phyloP scores from a whole-genome alignment of 2,888 invertebrate species.

The Chorisops tibialis region DNA sequence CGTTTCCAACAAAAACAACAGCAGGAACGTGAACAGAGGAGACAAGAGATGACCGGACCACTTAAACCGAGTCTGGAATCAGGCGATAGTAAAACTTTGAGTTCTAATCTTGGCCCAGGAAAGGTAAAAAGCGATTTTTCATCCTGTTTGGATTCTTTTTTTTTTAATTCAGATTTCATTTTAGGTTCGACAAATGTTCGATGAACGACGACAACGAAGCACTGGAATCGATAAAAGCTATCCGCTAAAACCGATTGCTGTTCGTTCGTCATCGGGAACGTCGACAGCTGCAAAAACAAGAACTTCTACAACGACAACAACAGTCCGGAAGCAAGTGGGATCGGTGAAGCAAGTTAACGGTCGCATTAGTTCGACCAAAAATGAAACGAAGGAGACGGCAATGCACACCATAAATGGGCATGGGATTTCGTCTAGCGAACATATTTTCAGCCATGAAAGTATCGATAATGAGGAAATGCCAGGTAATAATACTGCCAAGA shows the following conservation, averaged over 20 bases:
- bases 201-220: constrained; percentile 69
- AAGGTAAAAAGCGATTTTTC: constrained; percentile 39
- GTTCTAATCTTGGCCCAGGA: constrained; percentile 43
- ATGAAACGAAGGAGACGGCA: not conserved
- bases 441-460: constrained; percentile 32
- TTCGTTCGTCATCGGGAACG: constrained; percentile 38
- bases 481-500: constrained; percentile 27
- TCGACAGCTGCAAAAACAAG: constrained; percentile 24
- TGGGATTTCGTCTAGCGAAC: constrained; percentile 3
- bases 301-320: constrained; percentile 16
- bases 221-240: constrained; percentile 79
- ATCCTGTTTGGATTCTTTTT: constrained; percentile 54
- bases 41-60: constrained; percentile 66
- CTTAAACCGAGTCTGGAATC: constrained; percentile 56
- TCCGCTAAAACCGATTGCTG: constrained; percentile 72
- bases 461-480: constrained; percentile 40
- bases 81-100: constrained; percentile 34
- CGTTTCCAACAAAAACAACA: constrained; percentile 79
- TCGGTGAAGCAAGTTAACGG: constrained; percentile 26
- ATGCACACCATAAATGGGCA: constrained; percentile 14
- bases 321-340: constrained; percentile 11
- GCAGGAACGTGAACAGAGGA: constrained; percentile 75
- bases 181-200: constrained; percentile 81
- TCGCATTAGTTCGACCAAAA: constrained; percentile 17
- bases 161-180: not conserved